phyloP scores from a whole-genome alignment of 92 coral and sea anemone genomes.

The Scolanthus callimorphus region DNA sequence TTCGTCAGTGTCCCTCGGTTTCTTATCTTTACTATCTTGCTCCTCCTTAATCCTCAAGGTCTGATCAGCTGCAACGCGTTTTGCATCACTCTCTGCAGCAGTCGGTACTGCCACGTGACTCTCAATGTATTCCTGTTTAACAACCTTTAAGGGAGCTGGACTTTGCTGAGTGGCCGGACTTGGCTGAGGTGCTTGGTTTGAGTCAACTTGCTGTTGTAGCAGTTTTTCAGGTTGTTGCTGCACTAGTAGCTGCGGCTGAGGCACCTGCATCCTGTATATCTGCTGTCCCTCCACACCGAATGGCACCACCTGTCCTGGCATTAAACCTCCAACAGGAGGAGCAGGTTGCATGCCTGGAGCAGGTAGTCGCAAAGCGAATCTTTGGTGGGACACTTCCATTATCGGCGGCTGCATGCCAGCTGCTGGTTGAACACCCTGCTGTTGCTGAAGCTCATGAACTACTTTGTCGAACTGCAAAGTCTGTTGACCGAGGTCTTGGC shows the following conservation, averaged over 20 bases:
- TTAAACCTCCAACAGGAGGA: slow-evolving; percentile 25
- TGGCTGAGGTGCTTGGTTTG: no score
- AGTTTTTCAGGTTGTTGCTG: slow-evolving; percentile 76
- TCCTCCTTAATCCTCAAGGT: not conserved
- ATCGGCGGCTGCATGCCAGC: slow-evolving; percentile 40
- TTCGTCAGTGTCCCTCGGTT: not conserved
- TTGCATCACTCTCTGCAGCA: slow-evolving; percentile 1
- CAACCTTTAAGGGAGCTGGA: slow-evolving; percentile 11
- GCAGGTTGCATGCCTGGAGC: slow-evolving; percentile 52
- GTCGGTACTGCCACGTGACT: not conserved
- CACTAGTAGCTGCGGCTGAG: slow-evolving; percentile 72
- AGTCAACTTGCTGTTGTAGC: no score
- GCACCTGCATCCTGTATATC: slow-evolving; percentile 70
- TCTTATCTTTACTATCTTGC: no score
- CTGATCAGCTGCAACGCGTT: not conserved
- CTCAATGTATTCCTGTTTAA: not conserved
- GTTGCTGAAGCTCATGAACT: slow-evolving; percentile 83
- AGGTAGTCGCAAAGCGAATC: slow-evolving; percentile 83
- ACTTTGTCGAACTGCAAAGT: slow-evolving; percentile 74
- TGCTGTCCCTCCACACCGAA: slow-evolving; percentile 89
- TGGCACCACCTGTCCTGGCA: slow-evolving; percentile 56
- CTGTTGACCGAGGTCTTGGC: slow-evolving; percentile 85
- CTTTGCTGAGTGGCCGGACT: slow-evolving; percentile 19
- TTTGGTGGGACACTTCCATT: slow-evolving; percentile 78
- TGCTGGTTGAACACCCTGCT: slow-evolving; percentile 51